These are phyloP conservation scores for Thinocorus orbignyianus DNA, from an alignment of 2,113 vertebrate species.

Conservation along the genomic window DNA sequence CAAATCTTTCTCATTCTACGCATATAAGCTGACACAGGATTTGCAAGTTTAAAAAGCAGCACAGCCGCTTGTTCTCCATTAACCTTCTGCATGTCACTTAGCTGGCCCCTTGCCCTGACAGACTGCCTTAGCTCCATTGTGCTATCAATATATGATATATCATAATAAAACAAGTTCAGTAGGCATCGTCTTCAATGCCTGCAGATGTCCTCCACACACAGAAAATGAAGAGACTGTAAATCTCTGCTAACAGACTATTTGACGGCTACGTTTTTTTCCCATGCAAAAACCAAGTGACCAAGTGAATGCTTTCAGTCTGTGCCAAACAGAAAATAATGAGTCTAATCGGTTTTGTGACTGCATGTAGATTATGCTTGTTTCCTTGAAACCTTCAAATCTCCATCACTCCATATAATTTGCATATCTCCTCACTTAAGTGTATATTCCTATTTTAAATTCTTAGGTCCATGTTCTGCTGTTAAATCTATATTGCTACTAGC, in stretches of 20 bases:
- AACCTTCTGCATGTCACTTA: background rate
- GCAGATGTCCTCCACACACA: background rate
- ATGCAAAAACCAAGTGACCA: background rate
- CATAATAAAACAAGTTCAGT: background rate
- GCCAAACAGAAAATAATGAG: background rate
- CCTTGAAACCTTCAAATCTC: background rate
- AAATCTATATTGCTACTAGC: background rate
- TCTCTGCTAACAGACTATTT: background rate
- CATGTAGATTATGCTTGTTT: background rate
- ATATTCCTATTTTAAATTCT: background rate
- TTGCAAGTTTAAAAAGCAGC: conserved; percentile 4
- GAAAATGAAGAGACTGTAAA: background rate
- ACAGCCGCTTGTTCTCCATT: conserved; percentile 19
- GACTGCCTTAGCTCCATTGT: background rate
- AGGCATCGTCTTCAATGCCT: background rate
- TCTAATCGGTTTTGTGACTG: background rate
- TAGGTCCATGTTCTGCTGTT: background rate
- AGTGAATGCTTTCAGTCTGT: background rate
- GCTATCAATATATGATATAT: background rate
- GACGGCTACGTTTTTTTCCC: background rate
- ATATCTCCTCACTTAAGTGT: background rate
- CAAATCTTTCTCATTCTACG: background rate
- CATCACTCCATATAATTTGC: background rate
- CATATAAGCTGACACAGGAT: background rate
- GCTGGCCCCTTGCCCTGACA: background rate